Percentiles rank a stretch among this genome's conserved stretches.
phyloP scores from a whole-genome alignment of 2,113 vertebrate genomes.

The Silurus asotus region DNA sequence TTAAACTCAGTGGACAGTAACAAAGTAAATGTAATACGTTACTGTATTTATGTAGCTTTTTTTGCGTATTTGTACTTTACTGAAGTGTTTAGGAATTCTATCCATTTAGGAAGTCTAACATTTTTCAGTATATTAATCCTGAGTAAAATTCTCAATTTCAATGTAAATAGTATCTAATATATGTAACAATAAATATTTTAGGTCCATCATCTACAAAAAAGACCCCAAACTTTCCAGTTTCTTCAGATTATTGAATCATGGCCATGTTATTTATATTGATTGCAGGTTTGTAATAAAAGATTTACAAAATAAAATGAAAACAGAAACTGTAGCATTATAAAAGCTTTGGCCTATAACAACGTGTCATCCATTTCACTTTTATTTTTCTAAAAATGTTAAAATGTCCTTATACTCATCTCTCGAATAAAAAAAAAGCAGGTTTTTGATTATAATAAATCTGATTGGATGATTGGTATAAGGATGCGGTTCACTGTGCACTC shows the following conservation, averaged over 20 bases:
- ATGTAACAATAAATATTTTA: neutral
- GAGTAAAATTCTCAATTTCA: neutral
- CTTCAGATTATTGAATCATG: neutral
- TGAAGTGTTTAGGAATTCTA: no score
- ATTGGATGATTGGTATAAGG: neutral
- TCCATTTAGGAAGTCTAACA: neutral
- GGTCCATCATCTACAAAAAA: neutral
- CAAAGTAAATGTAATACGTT: no score
- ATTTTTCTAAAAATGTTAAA: neutral
- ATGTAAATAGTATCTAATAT: neutral
- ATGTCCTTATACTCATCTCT: neutral
- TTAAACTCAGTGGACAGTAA: neutral
- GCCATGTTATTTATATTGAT: neutral
- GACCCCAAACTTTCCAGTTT: no score
- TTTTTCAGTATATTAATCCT: neutral
- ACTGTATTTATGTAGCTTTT: no score
- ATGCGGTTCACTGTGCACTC: neutral
- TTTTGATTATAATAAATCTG: neutral
- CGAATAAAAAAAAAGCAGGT: neutral
- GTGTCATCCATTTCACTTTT: neutral
- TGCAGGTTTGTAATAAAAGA: neutral
- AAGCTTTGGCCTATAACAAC: neutral
- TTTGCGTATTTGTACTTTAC: no score
- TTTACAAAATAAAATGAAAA: neutral
- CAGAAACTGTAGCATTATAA: neutral